Base-by-base conservation (phyloP, 1,140 invertebrate genomes). In the Batillaria attramentaria region DNA sequence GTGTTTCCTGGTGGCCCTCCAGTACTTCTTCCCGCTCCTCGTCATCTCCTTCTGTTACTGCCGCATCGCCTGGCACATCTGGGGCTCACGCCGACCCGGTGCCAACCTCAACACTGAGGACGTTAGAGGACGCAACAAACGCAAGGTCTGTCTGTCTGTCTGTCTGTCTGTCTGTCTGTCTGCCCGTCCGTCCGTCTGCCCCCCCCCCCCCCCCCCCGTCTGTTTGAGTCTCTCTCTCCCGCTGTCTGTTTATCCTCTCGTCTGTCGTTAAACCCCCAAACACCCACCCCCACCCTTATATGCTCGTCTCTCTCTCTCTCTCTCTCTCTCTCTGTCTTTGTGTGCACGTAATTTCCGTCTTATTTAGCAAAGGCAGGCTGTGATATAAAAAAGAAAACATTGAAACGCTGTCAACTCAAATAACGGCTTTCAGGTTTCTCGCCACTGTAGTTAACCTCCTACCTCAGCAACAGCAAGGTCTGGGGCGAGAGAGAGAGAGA, bases 1-100 rank as follows among this genome's bases (percentile, higher is more conserved):
- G 65, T 70, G 81, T 18, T 83, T 84, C 65, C 85, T 95, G 60
- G 93, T 94, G 2, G 86, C 90, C 10, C 87, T 93, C 4, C 94
- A 96, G 91, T 97, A 96, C 89, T 89, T 95, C 50, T 93, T 94
- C 37, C 95, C 95, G 1, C 92, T 96, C 39, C 93, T 93, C 74
- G 93, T 96, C 69, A 96, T 97, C 84, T 94, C 93, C 35, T 95
- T 93, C 83, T 95, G 95, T 1, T 96, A 97, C 88, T 83, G 85
- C 41, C 92, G 95, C 80, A 95, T 96, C 93, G 94, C 93, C 0
- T 92, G 94, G 75, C 93, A 93, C 77, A 90, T 96, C 39, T 96
- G 95, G 95, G 94, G 95, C 2, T 93, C 94, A 0, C 92, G 93
- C 35, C 94, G 95, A 0, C 95, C 95, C 0, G 95, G 95, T 2